Percentiles rank a stretch among this genome's conserved stretches.
Conservation (phyloP, 2,888 invertebrate genomes). For the Drosophila siamana region DNA sequence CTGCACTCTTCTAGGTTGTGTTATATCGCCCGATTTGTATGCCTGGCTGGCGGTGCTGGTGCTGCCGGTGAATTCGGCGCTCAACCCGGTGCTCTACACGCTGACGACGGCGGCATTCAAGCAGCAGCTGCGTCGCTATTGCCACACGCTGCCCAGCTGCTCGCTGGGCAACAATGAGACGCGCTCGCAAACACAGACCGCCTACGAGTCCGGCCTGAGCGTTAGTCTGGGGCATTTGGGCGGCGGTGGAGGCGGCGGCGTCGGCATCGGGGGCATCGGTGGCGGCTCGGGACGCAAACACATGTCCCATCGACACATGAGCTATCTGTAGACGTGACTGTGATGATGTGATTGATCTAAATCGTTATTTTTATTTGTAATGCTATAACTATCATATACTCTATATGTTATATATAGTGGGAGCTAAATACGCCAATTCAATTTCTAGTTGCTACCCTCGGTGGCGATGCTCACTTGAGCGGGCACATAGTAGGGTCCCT, state of each 20-base stretch:
- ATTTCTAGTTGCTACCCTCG: slow-evolving; percentile 85
- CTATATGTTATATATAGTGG: background rate
- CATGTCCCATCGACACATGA: slow-evolving; percentile 83
- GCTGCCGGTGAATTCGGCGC: slow-evolving; percentile 88
- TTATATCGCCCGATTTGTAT: slow-evolving; percentile 87
- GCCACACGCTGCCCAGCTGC: slow-evolving; percentile 75
- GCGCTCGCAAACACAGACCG: slow-evolving; percentile 83
- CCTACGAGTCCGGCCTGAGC: slow-evolving; percentile 86
- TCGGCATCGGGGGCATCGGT: too few species aligned
- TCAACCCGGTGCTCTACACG: slow-evolving; percentile 88
- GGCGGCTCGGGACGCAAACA: slow-evolving; percentile 79
- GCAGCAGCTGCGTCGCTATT: slow-evolving; percentile 86
- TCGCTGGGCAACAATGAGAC: slow-evolving; percentile 75
- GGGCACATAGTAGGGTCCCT: slow-evolving; percentile 92
- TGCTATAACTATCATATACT: background rate
- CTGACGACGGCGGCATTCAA: slow-evolving; percentile 88
- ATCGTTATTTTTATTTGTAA: slow-evolving; percentile 13
- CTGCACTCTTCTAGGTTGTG: slow-evolving; percentile 84
- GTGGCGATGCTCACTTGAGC: slow-evolving; percentile 90
- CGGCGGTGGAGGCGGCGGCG: slow-evolving; percentile 43
- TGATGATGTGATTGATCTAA: slow-evolving; percentile 71
- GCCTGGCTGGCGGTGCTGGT: slow-evolving; percentile 88
- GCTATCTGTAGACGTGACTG: slow-evolving; percentile 65
- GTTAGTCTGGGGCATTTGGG: slow-evolving; percentile 86
- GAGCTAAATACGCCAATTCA: background rate